These are phyloP conservation scores for Apodemus sylvaticus DNA, from an alignment of 2,113 vertebrate genomes.

Conservation along the genomic window DNA sequence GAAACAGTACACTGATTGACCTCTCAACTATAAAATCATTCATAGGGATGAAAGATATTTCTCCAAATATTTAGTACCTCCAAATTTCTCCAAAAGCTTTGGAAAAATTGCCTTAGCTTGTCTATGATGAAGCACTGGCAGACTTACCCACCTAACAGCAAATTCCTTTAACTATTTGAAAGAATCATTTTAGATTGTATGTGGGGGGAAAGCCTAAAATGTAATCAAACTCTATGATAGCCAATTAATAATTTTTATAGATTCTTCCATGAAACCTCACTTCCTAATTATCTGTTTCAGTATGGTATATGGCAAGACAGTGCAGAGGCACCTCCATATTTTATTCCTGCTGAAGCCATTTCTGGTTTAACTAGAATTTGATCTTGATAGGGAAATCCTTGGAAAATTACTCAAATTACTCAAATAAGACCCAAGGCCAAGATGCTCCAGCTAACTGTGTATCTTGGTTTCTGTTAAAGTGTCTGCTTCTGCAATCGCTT, in stretches of 20 bases:
- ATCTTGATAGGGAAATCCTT: not conserved
- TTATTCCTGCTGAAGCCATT: not conserved
- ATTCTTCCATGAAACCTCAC: not conserved
- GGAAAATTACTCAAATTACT: not conserved
- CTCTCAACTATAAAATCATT: not conserved
- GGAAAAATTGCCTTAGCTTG: conserved; percentile 7
- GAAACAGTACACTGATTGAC: not conserved
- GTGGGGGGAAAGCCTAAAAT: not conserved
- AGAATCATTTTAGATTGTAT: conserved; percentile 28
- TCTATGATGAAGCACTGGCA: not conserved
- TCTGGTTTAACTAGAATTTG: not conserved
- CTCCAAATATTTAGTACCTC: conserved; percentile 34
- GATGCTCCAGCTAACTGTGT: not conserved
- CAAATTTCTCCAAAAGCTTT: conserved; percentile 49
- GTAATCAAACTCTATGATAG: not conserved
- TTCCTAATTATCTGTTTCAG: conserved; percentile 32
- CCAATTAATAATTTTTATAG: not conserved
- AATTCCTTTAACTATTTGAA: conserved; percentile 30
- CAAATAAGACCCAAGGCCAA: not conserved
- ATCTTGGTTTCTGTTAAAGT: not conserved
- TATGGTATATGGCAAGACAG: not conserved
- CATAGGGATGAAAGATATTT: conserved; percentile 30
- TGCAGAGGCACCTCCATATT: not conserved
- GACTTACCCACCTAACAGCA: not conserved
- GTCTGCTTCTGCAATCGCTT: no score